A percentile compares a stretch with the other conserved stretches of the same genome.
Conservation (phyloP, 2,888 invertebrate species). For the Fragum sueziense region DNA sequence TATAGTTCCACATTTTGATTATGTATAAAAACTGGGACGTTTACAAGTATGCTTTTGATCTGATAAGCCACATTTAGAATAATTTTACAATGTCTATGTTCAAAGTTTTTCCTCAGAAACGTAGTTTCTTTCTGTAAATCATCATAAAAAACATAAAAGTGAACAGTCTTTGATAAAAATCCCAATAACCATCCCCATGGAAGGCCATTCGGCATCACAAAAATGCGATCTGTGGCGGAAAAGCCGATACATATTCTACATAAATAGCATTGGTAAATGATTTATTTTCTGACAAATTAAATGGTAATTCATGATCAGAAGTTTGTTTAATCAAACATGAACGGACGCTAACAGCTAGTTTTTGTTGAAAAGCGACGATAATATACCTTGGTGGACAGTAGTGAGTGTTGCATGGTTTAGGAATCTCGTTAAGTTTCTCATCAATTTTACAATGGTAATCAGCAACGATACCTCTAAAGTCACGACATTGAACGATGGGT, state of each 20-base stretch:
- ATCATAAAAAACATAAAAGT: no score
- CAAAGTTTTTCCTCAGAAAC: no score
- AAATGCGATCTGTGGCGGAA: no score
- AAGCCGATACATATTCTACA: neutral
- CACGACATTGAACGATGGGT: conserved; percentile 44
- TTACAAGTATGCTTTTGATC: no score
- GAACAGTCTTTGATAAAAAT: no score
- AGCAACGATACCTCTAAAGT: conserved; percentile 35
- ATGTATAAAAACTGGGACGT: no score
- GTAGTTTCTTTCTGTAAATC: no score
- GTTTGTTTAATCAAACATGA: neutral
- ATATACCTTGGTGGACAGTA: conserved; percentile 60
- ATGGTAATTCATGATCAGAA: neutral
- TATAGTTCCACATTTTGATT: no score
- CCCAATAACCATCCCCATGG: no score
- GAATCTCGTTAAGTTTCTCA: conserved; percentile 43
- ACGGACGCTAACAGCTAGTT: neutral
- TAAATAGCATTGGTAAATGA: neutral
- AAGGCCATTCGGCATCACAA: no score
- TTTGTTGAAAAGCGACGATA: neutral
- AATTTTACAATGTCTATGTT: no score
- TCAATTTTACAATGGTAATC: conserved; percentile 56
- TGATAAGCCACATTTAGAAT: no score
- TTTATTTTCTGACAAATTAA: neutral
- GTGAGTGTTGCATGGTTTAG: conserved; percentile 54